Evolutionary conservation across 2,888 invertebrate genomes (phyloP).

Genomic region (Cheilosia vernalis): DNA sequence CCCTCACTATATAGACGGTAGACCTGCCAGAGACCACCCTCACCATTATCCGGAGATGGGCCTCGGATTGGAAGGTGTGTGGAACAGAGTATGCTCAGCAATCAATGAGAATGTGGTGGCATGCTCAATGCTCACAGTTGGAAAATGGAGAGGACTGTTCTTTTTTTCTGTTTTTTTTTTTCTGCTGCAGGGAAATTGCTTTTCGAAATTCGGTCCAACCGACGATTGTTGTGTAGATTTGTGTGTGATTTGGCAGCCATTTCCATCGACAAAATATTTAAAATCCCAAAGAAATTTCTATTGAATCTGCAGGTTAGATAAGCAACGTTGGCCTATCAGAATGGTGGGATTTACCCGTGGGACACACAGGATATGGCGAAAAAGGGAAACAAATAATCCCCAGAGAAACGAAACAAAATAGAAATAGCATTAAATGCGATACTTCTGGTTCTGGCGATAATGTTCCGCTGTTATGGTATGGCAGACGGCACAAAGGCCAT

Average conservation of each 20-base stretch:
- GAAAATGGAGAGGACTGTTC: constrained; percentile 23
- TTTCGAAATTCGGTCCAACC: constrained; percentile 17
- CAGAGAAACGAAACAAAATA: constrained; percentile 46
- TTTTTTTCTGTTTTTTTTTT: constrained; percentile 28
- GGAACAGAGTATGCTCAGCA: background rate
- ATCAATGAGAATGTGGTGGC: constrained; percentile 5
- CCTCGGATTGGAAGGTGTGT: background rate
- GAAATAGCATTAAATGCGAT: constrained; percentile 45
- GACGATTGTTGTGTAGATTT: constrained; percentile 19
- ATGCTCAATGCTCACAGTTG: background rate
- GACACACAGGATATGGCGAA: constrained; percentile 7
- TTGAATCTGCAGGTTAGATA: constrained; percentile 70
- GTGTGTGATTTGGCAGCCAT: constrained; percentile 27
- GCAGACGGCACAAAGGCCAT: too few species aligned
- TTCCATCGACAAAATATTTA: constrained; percentile 62
- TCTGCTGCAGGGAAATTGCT: constrained; percentile 11
- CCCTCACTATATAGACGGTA: constrained; percentile 6
- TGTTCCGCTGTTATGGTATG: constrained; percentile 14
- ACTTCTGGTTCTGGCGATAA: constrained; percentile 50
- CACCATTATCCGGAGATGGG: background rate
- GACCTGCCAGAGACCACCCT: constrained; percentile 2
- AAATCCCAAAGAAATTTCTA: constrained; percentile 57
- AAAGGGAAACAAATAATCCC: constrained; percentile 13
- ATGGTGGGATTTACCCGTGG: constrained; percentile 14
- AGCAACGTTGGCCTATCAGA: constrained; percentile 26